Evolutionary conservation across 2,797 vertebrate genomes (phyloP).

Genomic region (Eospalax fontanierii): DNA sequence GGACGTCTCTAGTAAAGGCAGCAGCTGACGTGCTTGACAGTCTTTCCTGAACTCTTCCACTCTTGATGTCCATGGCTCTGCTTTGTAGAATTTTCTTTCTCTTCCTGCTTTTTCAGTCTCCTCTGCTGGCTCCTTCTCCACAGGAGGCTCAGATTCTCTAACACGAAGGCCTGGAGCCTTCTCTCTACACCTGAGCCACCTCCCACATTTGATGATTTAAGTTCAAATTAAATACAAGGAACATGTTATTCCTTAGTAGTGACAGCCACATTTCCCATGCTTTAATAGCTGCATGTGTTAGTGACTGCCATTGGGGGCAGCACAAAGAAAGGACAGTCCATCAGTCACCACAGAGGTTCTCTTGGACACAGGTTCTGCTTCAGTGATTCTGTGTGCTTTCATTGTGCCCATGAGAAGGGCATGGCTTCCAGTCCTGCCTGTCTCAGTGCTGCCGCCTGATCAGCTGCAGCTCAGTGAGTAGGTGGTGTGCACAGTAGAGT

Average conservation of each 20-base stretch:
- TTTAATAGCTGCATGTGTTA: neutral
- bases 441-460: neutral
- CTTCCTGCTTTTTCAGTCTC: neutral
- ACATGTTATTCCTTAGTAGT: neutral
- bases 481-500: neutral
- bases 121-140: neutral
- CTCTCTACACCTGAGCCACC: neutral
- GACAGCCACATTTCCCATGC: neutral
- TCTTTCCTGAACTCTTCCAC: neutral
- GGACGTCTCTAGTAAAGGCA: no score
- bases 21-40: fast-evolving
- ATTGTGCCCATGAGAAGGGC: fast-evolving
- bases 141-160: neutral
- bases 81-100: neutral
- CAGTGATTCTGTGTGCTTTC: neutral
- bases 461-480: no score
- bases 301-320: neutral
- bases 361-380: neutral
- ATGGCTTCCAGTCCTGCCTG: fast-evolving
- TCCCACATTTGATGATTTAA: neutral
- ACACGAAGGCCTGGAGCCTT: neutral
- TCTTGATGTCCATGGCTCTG: fast-evolving
- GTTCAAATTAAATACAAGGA: neutral
- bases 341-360: neutral
- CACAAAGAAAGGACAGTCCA: neutral